Base-by-base conservation (phyloP, 2,888 invertebrate species). In the Glaucopsyche alexis region DNA sequence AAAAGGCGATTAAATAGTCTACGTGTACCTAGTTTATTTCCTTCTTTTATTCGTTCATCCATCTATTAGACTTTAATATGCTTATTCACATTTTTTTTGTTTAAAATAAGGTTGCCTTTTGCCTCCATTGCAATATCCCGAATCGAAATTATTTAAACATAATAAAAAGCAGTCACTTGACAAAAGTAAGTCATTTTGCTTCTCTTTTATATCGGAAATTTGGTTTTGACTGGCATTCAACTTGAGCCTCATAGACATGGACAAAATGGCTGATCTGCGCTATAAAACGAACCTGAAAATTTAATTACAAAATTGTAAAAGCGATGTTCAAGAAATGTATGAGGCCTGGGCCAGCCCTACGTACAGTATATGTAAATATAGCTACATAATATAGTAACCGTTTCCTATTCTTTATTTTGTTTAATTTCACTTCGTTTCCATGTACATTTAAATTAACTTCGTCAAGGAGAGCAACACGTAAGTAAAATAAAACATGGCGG, bases 41-140 rank as follows among this genome's bases (percentile, higher is more conserved):
- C n/a, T n/a, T n/a, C n/a, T n/a, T n/a, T n/a, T n/a, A n/a, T n/a
- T n/a, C n/a, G n/a, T 29, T 29, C 3, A 29, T 4, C 29, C 29
- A 47, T 47, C 1, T 47, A 11, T 13, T 1, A 13, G 9, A 91
- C 87, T 84, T 85, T 87, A 88, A 87, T 89, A 86, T 87, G 42
- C 42, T 42, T 42, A 42, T 6, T 42, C 42, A 4, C 1, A 42
- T 42, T 7, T 42, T 7, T 8, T 52, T 9, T n/a, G 2, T 16
- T 55, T 9, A 19, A 55, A 55, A n/a, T n/a, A 55, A 55, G 50
- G 55, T 11, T n/a, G 16, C 9, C 16, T 9, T 52, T 55, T 55
- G 9, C 87, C 8, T 9, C 16, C 8, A 19, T 19, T 19, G 19
- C 19, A 60, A 60, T 47, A 47, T 29, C 19, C 50, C 29, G 29